Evolutionary conservation across 2,888 invertebrate genomes (phyloP), one percentile per base, ranked within the genome.

Genomic region (Drosophila neonasuta): DNA sequence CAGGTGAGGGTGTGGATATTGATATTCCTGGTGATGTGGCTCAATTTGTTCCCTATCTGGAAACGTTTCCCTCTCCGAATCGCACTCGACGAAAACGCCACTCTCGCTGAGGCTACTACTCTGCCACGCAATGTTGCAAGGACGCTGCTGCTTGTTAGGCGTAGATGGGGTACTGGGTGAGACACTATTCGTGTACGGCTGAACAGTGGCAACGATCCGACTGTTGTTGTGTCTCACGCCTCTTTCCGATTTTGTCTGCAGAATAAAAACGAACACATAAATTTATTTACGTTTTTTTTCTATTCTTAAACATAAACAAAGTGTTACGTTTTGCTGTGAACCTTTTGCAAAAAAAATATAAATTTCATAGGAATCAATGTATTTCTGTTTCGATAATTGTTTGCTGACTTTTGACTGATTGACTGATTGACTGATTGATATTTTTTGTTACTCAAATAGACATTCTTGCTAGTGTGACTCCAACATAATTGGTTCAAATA

Each of bases 81-180:
- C 90, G 48, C 92, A 94, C 82, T 94, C 95, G 77, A 95, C 95
- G 82, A 95, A 95, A 74, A 95, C 95, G 29, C 95, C 95, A 81
- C 95, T 95, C 86, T 95, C 95, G 85, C 95, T 95, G 30, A 95
- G 91, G 81, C 94, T 91, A 80, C 92, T 93, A 72, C 89, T 87
- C 57, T 90, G 88, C 90, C 90, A 90, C 39, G 74, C 54, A 30
- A 39, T 71, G 61, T 32, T 59, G 48, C 59, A 48, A 32, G 73
- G 13, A 50, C 45, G 48, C 36, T 52, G 65, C 15, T 69, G 72
- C 10, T 75, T 73, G 67, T 75, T 73, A 61, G 87, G 80, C 58
- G 86, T 76, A 15, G 79, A 56, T 24, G 83, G 78, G 10, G 75
- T 64, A 61, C 77, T 65, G 77, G 76, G 72, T 60, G 84, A 72